phyloP scores from a whole-genome alignment of 2,888 invertebrate genomes.

The Isoperla grammatica region DNA sequence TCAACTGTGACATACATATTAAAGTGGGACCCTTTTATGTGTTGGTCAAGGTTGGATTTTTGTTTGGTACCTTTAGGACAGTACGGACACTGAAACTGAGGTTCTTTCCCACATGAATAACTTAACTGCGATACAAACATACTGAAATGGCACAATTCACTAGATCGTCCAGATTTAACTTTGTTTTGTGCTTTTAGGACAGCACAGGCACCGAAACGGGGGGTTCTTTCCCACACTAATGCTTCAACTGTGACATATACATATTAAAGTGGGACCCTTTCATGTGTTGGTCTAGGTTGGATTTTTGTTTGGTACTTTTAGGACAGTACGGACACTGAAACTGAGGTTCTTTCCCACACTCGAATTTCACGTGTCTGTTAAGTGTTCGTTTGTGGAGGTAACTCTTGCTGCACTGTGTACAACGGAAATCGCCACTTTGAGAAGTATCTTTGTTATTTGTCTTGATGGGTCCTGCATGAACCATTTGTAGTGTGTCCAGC shows the following conservation, averaged over 20 bases:
- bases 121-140: too few relatives aligned
- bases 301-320: slow-evolving; percentile 38
- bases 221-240: too few relatives aligned
- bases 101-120: slow-evolving; percentile 44
- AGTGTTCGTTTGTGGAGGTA: background rate
- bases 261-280: background rate
- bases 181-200: too few relatives aligned
- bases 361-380: slow-evolving; percentile 27
- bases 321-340: slow-evolving; percentile 41
- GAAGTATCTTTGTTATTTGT: background rate
- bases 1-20: too few relatives aligned
- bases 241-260: too few relatives aligned
- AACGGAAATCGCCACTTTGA: background rate
- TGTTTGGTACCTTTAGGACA: slow-evolving; percentile 34
- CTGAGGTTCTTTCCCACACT: slow-evolving; percentile 37
- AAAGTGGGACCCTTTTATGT: slow-evolving; percentile 9
- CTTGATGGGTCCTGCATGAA: background rate
- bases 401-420: background rate
- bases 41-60: slow-evolving; percentile 19
- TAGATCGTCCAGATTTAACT: too few relatives aligned
- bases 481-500: background rate
- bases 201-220: too few relatives aligned
- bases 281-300: slow-evolving; percentile 26
- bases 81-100: slow-evolving; percentile 42
- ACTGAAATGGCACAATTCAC: too few relatives aligned